phyloP scores from a whole-genome alignment of 2,113 vertebrate genomes.

The Lepus americanus region DNA sequence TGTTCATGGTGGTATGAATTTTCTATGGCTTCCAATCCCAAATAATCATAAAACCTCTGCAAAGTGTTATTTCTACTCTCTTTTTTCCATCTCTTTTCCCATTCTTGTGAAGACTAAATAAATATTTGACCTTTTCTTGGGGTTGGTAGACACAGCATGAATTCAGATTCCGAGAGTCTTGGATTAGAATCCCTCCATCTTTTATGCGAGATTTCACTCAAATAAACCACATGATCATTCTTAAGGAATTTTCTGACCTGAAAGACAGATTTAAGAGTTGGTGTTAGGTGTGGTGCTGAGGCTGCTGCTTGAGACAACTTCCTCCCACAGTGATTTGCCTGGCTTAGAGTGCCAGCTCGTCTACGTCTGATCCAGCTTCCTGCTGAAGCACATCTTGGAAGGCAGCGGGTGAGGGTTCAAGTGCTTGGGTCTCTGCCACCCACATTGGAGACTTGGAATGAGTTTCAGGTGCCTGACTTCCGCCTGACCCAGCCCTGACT shows the following conservation, averaged over 20 bases:
- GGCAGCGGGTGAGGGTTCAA: too few relatives aligned
- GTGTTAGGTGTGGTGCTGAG: too few relatives aligned
- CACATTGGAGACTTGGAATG: too few relatives aligned
- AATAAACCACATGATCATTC: neutral
- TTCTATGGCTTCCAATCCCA: neutral
- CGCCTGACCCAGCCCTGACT: too few relatives aligned
- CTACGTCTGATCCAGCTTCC: too few relatives aligned
- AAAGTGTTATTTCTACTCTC: neutral
- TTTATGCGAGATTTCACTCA: neutral
- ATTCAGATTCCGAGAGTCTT: neutral
- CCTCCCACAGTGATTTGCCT: too few relatives aligned
- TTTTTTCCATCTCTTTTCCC: neutral
- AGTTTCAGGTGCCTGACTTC: too few relatives aligned
- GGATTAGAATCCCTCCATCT: neutral
- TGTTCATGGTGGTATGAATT: neutral
- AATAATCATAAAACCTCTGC: neutral
- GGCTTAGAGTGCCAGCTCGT: too few relatives aligned
- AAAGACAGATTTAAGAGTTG: neutral
- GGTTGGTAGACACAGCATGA: constrained; percentile 9
- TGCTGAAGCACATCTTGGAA: too few relatives aligned
- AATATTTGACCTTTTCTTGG: neutral
- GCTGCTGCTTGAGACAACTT: too few relatives aligned
- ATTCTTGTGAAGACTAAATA: neutral
- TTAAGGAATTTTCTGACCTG: neutral
- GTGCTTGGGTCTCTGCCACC: too few relatives aligned